Base-by-base conservation (phyloP, 2,888 invertebrate genomes). In the Hypercompe scribonia region DNA sequence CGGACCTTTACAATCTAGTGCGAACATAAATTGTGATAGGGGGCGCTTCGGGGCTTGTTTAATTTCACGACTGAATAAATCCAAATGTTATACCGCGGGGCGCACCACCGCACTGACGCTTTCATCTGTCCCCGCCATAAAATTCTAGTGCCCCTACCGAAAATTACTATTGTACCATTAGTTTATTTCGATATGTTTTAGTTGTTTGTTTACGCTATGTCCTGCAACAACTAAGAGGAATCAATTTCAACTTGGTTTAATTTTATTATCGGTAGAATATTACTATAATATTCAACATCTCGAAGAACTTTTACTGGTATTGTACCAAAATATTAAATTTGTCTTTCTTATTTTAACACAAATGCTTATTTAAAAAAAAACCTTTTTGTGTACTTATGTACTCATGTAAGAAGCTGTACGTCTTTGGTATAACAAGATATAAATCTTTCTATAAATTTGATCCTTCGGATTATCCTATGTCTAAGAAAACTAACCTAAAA, bases 11-110 rank as follows among this genome's bases (percentile, higher is more conserved):
- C 92, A 92, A 92, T 92, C 93, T 94, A 94, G 93, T 94, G 94
- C 90, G 93, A 92, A 94, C 94, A 93, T 95, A 94, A 94, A 95
- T 94, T 92, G 92, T 92, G 92, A 94, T 93, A 92, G 93, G 90
- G 91, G 90, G 90, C 89, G 92, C 92, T 86, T 81, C 82, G 92
- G 92, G 93, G 91, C 92, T 93, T 94, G 94, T 94, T 94, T 95
- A 93, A 94, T 95, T 95, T 95, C 95, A 95, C 94, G 95, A 91
- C 91, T 94, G 94, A 93, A 95, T 95, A 94, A 95, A 94, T 94
- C 92, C 93, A 91, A 94, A 95, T 94, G 95, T 91, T 92, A 91
- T 92, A 91, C 91, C 90, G 87, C 84, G 81, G 90, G 90, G 87
- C 86, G 80, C 79, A 34, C 50, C 86, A 82, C 80, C 76, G 78